A percentile compares a stretch with the other conserved stretches of the same genome.
phyloP scores from a whole-genome alignment of 2,113 vertebrate species.

The Istiophorus platypterus region DNA sequence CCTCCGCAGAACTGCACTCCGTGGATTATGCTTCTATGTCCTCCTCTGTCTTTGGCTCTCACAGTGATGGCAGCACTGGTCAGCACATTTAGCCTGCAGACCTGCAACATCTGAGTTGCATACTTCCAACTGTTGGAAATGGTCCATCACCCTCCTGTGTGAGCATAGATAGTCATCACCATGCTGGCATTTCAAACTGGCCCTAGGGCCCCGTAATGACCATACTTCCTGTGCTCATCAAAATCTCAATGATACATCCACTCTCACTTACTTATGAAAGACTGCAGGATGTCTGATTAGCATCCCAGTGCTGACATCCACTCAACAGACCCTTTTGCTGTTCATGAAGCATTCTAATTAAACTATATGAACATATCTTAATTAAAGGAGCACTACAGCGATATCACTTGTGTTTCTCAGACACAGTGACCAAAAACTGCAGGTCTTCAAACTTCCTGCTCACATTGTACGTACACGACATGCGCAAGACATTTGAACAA shows the following conservation, averaged over 20 bases:
- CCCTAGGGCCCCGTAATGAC: slow-evolving; percentile 52
- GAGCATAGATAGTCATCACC: slow-evolving; percentile 65
- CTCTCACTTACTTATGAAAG: slow-evolving; percentile 68
- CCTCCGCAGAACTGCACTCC: slow-evolving; percentile 40
- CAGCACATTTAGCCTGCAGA: slow-evolving; percentile 59
- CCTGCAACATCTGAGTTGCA: slow-evolving; percentile 54
- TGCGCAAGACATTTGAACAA: slow-evolving; percentile 29
- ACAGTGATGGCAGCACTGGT: slow-evolving; percentile 33
- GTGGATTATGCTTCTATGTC: slow-evolving; percentile 44
- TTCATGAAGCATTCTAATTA: slow-evolving; percentile 68
- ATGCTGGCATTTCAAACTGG: slow-evolving; percentile 71
- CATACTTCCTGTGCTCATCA: slow-evolving; percentile 67
- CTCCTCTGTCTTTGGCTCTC: slow-evolving; percentile 40
- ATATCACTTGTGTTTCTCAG: slow-evolving; percentile 55
- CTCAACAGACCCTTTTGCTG: slow-evolving; percentile 39
- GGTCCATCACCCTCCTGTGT: slow-evolving; percentile 39
- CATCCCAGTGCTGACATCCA: slow-evolving; percentile 39
- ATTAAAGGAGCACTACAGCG: slow-evolving; percentile 63
- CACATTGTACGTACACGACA: slow-evolving; percentile 23
- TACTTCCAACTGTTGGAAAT: slow-evolving; percentile 67
- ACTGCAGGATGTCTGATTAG: slow-evolving; percentile 61
- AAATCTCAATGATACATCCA: slow-evolving; percentile 67
- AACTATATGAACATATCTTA: slow-evolving; percentile 55
- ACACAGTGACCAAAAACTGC: slow-evolving; percentile 30
- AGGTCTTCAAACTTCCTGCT: slow-evolving; percentile 28